These are phyloP conservation scores for Tetramorium parvispinum DNA, from an alignment of 1,140 invertebrate genomes.

Conservation along the genomic window DNA sequence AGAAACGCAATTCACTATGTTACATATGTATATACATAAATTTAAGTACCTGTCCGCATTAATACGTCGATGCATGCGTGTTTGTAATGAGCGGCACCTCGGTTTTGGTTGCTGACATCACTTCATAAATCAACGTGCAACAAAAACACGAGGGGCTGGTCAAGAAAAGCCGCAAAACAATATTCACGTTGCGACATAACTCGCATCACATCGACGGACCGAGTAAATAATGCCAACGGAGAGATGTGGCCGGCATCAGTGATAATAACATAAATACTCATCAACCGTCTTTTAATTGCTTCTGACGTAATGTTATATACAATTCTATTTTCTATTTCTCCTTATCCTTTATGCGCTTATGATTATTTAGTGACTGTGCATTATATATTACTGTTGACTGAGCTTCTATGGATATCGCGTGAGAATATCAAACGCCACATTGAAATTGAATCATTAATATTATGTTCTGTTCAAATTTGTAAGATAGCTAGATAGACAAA, in stretches of 20 bases:
- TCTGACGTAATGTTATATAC: constrained; percentile 5
- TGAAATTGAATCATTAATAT: background rate
- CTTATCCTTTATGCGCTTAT: constrained; percentile 27
- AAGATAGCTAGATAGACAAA: background rate
- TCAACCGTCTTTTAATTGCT: constrained; percentile 50
- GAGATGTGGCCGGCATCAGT: background rate
- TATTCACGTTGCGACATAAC: constrained; percentile 22
- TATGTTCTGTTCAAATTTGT: background rate
- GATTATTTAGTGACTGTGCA: constrained; percentile 23
- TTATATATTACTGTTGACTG: constrained; percentile 13
- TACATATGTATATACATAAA: constrained; percentile 26
- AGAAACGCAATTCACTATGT: constrained; percentile 24
- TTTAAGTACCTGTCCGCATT: constrained; percentile 29
- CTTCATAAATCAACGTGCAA: constrained; percentile 68
- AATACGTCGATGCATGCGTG: constrained; percentile 46
- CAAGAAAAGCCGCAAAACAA: constrained; percentile 67
- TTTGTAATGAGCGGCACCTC: constrained; percentile 21
- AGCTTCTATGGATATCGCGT: background rate
- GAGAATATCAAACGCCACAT: background rate
- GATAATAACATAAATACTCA: constrained; percentile 23
- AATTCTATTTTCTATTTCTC: constrained; percentile 47
- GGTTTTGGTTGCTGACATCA: constrained; percentile 54
- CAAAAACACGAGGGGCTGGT: constrained; percentile 52
- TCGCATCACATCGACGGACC: constrained; percentile 32
- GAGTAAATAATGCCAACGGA: constrained; percentile 21